These are phyloP conservation scores for Mus spicilegus DNA, from an alignment of 2,113 vertebrate genomes.

Conservation along the genomic window DNA sequence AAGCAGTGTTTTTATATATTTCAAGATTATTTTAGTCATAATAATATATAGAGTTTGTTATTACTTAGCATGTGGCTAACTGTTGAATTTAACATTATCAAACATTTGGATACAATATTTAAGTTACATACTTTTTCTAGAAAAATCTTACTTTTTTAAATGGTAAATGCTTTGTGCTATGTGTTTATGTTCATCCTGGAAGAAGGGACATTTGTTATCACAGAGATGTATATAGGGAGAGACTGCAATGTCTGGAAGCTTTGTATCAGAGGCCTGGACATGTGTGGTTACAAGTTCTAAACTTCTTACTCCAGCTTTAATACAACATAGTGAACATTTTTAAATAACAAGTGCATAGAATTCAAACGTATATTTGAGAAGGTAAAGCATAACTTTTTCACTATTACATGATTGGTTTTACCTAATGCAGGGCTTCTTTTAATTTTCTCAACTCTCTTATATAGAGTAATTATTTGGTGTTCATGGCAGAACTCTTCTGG, in stretches of 20 bases:
- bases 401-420: neutral
- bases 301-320: neutral
- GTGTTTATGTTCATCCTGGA: slow-evolving; percentile 6
- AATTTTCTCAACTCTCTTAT: slow-evolving; percentile 56
- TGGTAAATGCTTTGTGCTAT: neutral
- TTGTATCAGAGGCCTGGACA: neutral
- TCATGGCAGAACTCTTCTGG: slow-evolving; percentile 98
- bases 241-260: neutral
- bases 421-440: slow-evolving; percentile 30
- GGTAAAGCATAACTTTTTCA: neutral
- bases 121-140: neutral
- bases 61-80: neutral
- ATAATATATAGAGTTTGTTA: neutral
- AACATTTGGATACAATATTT: neutral
- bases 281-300: neutral
- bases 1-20: slow-evolving; percentile 29
- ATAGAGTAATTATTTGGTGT: slow-evolving; percentile 98
- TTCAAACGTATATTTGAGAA: neutral
- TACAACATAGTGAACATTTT: neutral
- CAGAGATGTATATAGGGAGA: neutral
- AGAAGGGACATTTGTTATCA: neutral
- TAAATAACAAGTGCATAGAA: neutral
- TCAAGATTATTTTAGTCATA: slow-evolving; percentile 30
- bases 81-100: neutral
- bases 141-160: slow-evolving; percentile 1